Conservation (phyloP, 2,797 vertebrate species). For the Botia almorhae region DNA sequence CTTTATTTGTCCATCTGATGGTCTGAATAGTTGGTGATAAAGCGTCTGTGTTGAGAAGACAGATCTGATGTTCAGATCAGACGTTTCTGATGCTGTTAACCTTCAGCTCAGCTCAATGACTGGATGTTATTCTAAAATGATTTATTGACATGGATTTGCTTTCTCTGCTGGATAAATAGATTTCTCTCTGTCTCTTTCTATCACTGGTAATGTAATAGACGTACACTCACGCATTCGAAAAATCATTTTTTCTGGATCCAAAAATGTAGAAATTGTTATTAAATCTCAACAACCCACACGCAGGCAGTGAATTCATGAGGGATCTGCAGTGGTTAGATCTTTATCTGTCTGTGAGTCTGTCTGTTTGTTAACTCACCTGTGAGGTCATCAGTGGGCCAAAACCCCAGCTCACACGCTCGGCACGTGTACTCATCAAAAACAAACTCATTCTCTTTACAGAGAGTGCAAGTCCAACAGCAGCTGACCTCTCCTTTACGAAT, state of each 20-base stretch:
- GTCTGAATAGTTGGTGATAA: constrained; percentile 9
- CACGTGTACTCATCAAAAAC: constrained; percentile 97
- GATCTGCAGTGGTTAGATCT: not conserved
- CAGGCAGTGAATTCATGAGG: not conserved
- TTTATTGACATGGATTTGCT: not conserved
- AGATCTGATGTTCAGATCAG: constrained; percentile 35
- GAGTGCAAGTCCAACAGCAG: constrained; percentile 98
- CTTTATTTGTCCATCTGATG: not conserved
- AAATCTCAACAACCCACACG: not conserved
- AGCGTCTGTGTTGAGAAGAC: constrained; percentile 5
- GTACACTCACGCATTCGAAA: no score
- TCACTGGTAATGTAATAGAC: no score
- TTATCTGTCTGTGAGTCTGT: not conserved
- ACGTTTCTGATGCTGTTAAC: constrained; percentile 17
- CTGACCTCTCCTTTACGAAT: constrained; percentile 99
- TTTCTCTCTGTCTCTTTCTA: no score
- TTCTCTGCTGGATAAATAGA: no score
- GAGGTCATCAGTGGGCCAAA: constrained; percentile 91
- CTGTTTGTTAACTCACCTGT: constrained; percentile 75
- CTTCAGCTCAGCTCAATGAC: constrained; percentile 15
- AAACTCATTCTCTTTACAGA: constrained; percentile 96
- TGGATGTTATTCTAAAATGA: constrained; percentile 7
- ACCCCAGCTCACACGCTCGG: constrained; percentile 91
- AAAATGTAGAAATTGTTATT: not conserved
- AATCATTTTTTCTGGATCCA: no score